Evolutionary conservation across 2,797 vertebrate genomes (phyloP), one percentile per base, ranked within the genome.

Genomic region (Tragopan temminckii): DNA sequence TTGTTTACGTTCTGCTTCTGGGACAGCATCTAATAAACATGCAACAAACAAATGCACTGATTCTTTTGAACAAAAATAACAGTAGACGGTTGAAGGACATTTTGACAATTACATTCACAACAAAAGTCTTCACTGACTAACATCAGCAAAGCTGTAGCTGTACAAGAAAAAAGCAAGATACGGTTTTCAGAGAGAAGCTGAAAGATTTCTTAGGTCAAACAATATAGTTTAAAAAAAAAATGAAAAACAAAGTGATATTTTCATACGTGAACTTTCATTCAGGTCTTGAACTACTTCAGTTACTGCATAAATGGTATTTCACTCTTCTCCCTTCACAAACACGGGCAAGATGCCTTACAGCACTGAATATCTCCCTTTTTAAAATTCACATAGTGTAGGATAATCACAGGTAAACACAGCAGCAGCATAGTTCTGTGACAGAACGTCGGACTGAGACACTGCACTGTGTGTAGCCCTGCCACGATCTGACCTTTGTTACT

Each of bases 401-500:
- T 63, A 59, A 40, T 85, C 31, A 33, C 20, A 18, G 38, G n/a
- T 35, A 75, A 46, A 13, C 1, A 2, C 58, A 82, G 58, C 15
- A 61, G 27, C 58, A 52, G 38, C 7, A 15, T 24, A 87, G 25
- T 15, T 19, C 75, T 48, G 72, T 25, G 55, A 19, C 52, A 89
- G 67, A 93, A 50, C 31, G 85, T 42, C 20, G 50, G 64, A 50
- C 66, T 38, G 61, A 90, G 78, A 36, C 20, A 58, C 59, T 69
- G 35, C 84, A 53, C 17, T 16, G 0, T 23, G 9, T 14, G 74
- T 27, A 94, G 59, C 70, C 53, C 57, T 79, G 71, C 61, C 25
- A 46, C 4, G 52, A 53, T 74, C 52, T 94, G 95, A 96, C 96
- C 96, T 96, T 82, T 91, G 77, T 40, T 74, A 90, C 75, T 53